Conservation (phyloP, 2,888 invertebrate genomes). For the Cenopis cana region DNA sequence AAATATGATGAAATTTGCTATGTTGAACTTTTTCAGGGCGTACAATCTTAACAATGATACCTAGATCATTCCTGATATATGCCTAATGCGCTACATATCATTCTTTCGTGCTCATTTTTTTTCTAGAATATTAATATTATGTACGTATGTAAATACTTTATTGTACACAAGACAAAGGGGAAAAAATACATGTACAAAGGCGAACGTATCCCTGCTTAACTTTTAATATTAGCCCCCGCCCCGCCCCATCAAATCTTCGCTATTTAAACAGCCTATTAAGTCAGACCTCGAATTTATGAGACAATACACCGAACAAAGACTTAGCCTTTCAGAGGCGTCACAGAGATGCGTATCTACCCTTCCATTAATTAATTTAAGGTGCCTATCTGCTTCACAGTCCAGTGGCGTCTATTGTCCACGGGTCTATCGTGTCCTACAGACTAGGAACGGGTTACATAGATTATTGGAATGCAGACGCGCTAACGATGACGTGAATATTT, state of each 20-base stretch:
- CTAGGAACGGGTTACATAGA: conserved; percentile 42
- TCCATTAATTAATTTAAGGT: conserved; percentile 65
- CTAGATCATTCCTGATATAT: no score
- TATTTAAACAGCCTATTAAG: conserved; percentile 35
- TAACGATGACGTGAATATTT: neutral
- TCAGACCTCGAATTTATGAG: conserved; percentile 41
- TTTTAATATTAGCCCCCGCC: no score
- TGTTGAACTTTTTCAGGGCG: no score
- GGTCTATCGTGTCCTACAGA: conserved; percentile 54
- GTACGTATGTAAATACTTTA: no score
- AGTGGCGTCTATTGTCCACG: conserved; percentile 58
- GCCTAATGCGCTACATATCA: no score
- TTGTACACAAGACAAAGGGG: no score
- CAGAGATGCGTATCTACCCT: conserved; percentile 47
- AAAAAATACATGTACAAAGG: no score
- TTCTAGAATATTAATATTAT: no score
- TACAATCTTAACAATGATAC: no score
- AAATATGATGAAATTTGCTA: no score
- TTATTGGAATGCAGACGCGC: conserved; percentile 23
- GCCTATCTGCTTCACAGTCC: conserved; percentile 65
- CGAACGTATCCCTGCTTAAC: no score
- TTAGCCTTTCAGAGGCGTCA: conserved; percentile 41
- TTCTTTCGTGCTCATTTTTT: no score
- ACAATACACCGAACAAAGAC: conserved; percentile 43
- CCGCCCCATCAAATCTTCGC: conserved; percentile 2